These are phyloP conservation scores for Microtus ochrogaster DNA, from an alignment of 2,113 vertebrate species.

Conservation along the genomic window DNA sequence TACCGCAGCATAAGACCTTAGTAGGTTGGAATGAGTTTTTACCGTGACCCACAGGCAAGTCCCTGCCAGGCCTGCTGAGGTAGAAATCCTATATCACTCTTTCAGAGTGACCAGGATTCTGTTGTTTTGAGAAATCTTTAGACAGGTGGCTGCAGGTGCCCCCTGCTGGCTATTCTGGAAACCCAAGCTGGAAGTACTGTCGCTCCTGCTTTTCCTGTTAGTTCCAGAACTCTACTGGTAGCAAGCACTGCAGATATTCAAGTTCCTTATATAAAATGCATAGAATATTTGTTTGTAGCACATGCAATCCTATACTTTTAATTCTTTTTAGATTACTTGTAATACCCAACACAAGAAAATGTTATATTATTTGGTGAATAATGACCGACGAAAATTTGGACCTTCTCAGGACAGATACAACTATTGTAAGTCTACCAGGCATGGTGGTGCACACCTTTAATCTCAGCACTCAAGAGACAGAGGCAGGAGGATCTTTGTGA, in stretches of 20 bases:
- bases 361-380: background rate
- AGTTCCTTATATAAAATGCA: background rate
- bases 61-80: background rate
- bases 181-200: background rate
- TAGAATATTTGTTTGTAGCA: background rate
- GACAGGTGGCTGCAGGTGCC: background rate
- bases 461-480: background rate
- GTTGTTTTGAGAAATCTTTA: background rate
- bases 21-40: background rate
- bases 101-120: background rate
- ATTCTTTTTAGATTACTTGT: background rate
- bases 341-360: background rate
- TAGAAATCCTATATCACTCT: background rate
- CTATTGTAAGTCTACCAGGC: background rate
- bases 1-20: background rate
- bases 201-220: background rate
- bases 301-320: background rate
- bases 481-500: background rate
- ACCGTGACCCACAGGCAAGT: background rate
- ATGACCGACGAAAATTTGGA: background rate
- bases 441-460: no score
- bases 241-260: background rate
- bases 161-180: constrained; percentile 51
- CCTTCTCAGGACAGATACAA: background rate
- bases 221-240: background rate